These are phyloP conservation scores for Oryzias sinensis DNA, from an alignment of 2,797 vertebrate genomes.

Conservation along the genomic window DNA sequence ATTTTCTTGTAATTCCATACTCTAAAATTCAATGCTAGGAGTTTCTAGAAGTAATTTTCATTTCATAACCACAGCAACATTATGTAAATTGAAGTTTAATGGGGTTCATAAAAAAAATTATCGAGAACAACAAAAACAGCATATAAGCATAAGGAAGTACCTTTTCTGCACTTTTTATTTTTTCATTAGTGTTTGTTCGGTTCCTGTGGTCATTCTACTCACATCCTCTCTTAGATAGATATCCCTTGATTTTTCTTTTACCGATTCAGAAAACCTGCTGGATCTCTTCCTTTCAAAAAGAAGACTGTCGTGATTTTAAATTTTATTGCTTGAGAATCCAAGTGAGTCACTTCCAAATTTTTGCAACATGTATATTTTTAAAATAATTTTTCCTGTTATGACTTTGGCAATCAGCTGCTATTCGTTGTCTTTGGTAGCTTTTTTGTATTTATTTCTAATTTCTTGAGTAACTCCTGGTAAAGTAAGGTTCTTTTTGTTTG, in stretches of 20 bases:
- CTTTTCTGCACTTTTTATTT: slow-evolving; percentile 6
- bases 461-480: slow-evolving; percentile 6
- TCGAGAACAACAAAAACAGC: too few species aligned
- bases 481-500: not conserved
- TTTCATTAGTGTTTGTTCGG: slow-evolving; percentile 3
- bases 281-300: too few species aligned
- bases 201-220: slow-evolving; percentile 4
- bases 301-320: too few species aligned
- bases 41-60: too few species aligned
- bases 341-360: too few species aligned
- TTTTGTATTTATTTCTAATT: not conserved
- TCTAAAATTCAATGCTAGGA: too few species aligned
- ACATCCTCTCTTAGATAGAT: not conserved
- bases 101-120: too few species aligned
- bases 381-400: not conserved
- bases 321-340: too few species aligned
- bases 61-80: too few species aligned
- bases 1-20: too few species aligned
- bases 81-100: too few species aligned
- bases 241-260: not conserved
- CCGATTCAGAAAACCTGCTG: not conserved
- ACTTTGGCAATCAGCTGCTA: slow-evolving; percentile 3
- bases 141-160: not conserved
- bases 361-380: not conserved
- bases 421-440: slow-evolving; percentile 1